Evolutionary conservation across 2,888 invertebrate species (phyloP).

Genomic region (Drosophila antonietae): DNA sequence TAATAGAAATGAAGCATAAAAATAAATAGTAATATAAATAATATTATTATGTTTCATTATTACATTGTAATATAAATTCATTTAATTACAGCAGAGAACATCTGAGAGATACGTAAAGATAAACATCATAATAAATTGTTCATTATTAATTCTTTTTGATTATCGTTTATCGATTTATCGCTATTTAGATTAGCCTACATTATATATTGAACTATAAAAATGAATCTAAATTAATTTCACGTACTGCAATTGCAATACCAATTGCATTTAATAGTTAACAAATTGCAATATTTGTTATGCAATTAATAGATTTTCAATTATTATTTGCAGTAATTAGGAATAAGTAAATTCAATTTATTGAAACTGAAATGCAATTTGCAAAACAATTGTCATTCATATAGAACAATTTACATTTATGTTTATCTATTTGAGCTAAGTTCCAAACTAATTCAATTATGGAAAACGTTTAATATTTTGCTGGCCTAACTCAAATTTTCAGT

Average conservation of each 20-base stretch:
- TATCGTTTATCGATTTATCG: neutral
- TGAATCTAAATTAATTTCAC: neutral
- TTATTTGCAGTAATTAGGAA: slow-evolving; percentile 4
- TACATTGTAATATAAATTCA: too few species aligned
- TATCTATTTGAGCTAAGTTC: slow-evolving; percentile 2
- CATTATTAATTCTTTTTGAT: neutral
- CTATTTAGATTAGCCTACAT: neutral
- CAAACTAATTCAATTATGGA: slow-evolving; percentile 26
- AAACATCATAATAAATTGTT: neutral
- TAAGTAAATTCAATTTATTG: neutral
- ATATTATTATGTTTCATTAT: too few species aligned
- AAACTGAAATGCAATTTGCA: slow-evolving; percentile 1
- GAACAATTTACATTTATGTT: neutral
- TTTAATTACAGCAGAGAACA: neutral
- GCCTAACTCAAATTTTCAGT: neutral
- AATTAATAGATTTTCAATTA: slow-evolving; percentile 2
- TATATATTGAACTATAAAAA: neutral
- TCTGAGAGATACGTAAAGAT: neutral
- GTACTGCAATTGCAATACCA: neutral
- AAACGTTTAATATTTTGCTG: neutral
- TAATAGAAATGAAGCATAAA: neutral
- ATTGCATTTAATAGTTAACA: neutral
- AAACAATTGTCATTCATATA: neutral
- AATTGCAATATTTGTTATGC: neutral
- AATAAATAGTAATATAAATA: too few species aligned